Evolutionary conservation across 1,140 invertebrate species (phyloP).

Genomic region (Paralvinella palmiformis): DNA sequence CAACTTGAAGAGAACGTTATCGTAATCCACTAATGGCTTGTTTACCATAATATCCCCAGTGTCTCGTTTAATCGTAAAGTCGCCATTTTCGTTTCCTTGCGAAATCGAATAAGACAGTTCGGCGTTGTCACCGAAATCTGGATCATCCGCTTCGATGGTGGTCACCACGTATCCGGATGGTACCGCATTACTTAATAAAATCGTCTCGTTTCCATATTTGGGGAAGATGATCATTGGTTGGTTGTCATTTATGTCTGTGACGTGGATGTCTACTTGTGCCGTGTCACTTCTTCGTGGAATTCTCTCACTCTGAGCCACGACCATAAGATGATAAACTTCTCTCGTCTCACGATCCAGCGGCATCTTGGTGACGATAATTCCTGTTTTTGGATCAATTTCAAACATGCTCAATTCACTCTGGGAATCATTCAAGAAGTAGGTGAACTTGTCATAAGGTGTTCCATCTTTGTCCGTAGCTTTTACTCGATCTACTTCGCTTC

Average conservation of each 20-base stretch:
- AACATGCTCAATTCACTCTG: constrained; percentile 1
- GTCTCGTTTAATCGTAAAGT: neutral
- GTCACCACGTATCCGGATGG: neutral
- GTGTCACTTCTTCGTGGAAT: constrained; percentile 59
- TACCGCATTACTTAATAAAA: neutral
- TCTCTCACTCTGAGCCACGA: constrained; percentile 80
- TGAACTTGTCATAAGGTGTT: constrained; percentile 71
- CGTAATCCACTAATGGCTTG: neutral
- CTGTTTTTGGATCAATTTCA: constrained; percentile 55
- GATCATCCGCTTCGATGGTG: neutral
- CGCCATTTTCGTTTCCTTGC: neutral
- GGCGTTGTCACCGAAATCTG: neutral
- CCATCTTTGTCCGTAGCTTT: constrained; percentile 78
- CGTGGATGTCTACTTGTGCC: constrained; percentile 26
- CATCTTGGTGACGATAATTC: constrained; percentile 68
- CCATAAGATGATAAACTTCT: constrained; percentile 70
- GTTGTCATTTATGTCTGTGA: constrained; percentile 86
- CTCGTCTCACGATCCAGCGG: constrained; percentile 75
- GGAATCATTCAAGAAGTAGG: constrained; percentile 57
- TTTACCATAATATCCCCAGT: neutral
- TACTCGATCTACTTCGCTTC: constrained; percentile 70
- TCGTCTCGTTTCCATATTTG: constrained; percentile 8
- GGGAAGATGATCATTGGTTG: constrained; percentile 67
- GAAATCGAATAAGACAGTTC: neutral
- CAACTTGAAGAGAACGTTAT: neutral